Conservation (phyloP, 2,113 vertebrate genomes). For the Mesembrinibis cayennensis region DNA sequence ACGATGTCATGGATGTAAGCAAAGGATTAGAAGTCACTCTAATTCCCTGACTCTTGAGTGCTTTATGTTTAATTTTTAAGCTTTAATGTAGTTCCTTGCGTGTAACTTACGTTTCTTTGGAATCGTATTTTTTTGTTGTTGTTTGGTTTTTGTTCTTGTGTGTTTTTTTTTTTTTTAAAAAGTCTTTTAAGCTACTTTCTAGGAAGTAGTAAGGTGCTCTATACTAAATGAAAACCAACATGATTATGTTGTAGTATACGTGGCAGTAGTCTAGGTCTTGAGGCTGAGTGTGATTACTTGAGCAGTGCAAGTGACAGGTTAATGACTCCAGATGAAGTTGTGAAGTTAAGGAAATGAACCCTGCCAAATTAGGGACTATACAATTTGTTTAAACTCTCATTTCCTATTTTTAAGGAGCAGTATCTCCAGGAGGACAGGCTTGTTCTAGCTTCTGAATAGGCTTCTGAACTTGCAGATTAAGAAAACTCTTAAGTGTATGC, state of each 20-base stretch:
- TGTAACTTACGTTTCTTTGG: neutral
- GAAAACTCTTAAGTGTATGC: neutral
- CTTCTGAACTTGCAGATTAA: neutral
- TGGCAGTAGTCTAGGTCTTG: neutral
- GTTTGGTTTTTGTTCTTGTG: no score
- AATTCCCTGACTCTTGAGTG: neutral
- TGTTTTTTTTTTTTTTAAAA: accelerated
- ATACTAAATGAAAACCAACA: accelerated
- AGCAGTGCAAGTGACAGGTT: neutral
- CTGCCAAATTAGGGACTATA: neutral
- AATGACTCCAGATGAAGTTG: neutral
- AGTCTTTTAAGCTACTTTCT: neutral
- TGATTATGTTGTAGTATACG: neutral
- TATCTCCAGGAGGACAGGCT: neutral
- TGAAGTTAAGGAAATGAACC: neutral
- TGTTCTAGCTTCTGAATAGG: neutral
- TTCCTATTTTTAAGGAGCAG: neutral
- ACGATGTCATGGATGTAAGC: neutral
- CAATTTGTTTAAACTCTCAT: neutral
- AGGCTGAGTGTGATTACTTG: neutral
- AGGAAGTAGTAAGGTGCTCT: neutral
- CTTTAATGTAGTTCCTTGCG: neutral
- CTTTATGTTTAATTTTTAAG: neutral
- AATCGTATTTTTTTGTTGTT: no score
- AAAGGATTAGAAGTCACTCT: neutral